Evolutionary conservation across 2,113 vertebrate species (phyloP).

Genomic region (Anser cygnoides): DNA sequence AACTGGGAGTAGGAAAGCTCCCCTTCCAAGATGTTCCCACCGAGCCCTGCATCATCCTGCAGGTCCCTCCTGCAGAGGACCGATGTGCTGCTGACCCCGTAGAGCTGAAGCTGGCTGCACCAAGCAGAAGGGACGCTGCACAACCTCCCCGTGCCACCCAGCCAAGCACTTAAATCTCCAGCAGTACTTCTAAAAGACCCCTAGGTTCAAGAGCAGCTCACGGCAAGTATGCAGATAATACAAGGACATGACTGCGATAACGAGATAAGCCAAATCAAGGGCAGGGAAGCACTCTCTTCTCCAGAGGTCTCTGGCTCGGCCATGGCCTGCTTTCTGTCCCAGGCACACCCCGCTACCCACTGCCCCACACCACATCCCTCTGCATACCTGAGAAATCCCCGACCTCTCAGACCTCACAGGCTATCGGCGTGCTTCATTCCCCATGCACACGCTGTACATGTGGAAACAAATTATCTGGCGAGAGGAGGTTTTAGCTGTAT

Average conservation of each 20-base stretch:
- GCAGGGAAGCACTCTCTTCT: not conserved
- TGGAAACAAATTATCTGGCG: not conserved
- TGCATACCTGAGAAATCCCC: not conserved
- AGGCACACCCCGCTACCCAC: not conserved
- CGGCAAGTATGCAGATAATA: not conserved
- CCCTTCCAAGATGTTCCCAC: not conserved
- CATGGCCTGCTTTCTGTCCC: not conserved
- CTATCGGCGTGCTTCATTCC: not conserved
- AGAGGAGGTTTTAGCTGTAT: not conserved
- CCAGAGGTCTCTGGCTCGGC: not conserved
- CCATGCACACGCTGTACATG: rapidly evolving
- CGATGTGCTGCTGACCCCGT: not conserved
- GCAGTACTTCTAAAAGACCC: not conserved
- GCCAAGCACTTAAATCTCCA: not conserved
- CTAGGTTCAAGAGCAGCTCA: not conserved
- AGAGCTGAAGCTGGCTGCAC: rapidly evolving
- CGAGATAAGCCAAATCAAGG: not conserved
- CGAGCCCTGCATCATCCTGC: not conserved
- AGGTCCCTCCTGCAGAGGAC: not conserved
- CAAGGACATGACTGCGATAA: not conserved
- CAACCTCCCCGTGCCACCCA: not conserved
- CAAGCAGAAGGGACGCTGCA: not conserved
- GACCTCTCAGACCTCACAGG: not conserved
- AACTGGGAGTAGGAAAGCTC: not conserved
- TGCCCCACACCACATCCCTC: not conserved